These are phyloP conservation scores for Gryon sp. DNA, from an alignment of 1,140 invertebrate genomes.

Conservation along the genomic window DNA sequence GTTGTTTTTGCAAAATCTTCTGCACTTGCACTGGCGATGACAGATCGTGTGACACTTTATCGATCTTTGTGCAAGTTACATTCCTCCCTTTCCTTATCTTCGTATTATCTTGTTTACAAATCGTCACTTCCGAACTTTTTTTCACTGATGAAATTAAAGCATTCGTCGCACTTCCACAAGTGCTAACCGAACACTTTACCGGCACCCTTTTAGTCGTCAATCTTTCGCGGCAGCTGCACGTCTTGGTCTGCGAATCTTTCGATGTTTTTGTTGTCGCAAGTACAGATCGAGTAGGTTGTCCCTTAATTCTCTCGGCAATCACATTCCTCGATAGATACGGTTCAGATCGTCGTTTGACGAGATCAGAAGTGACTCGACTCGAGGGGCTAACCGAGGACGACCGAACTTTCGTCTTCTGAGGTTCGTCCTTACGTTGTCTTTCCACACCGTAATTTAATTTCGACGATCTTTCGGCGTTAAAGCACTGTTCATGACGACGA, in stretches of 20 bases:
- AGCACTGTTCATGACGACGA: conserved; percentile 82
- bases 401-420: conserved; percentile 70
- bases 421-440: conserved; percentile 77
- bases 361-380: conserved; percentile 37
- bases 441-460: conserved; percentile 81
- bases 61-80: conserved; percentile 70
- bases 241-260: conserved; percentile 34
- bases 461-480: conserved; percentile 74
- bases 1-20: conserved; percentile 79
- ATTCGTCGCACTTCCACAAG: conserved; percentile 15
- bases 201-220: conserved; percentile 7
- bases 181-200: conserved; percentile 22
- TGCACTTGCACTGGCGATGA: conserved; percentile 82
- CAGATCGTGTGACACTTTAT: conserved; percentile 79
- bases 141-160: conserved; percentile 6
- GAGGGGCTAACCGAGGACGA: conserved; percentile 68
- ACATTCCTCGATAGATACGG: conserved; percentile 50
- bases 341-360: conserved; percentile 65
- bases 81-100: conserved; percentile 64
- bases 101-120: conserved; percentile 56
- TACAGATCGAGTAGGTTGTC: conserved; percentile 31
- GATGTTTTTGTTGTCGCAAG: conserved; percentile 51
- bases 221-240: conserved; percentile 42
- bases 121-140: conserved; percentile 15
- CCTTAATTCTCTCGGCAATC: conserved; percentile 13